Base-by-base conservation (phyloP, 1,140 invertebrate genomes). In the Adoxophyes honmai region DNA sequence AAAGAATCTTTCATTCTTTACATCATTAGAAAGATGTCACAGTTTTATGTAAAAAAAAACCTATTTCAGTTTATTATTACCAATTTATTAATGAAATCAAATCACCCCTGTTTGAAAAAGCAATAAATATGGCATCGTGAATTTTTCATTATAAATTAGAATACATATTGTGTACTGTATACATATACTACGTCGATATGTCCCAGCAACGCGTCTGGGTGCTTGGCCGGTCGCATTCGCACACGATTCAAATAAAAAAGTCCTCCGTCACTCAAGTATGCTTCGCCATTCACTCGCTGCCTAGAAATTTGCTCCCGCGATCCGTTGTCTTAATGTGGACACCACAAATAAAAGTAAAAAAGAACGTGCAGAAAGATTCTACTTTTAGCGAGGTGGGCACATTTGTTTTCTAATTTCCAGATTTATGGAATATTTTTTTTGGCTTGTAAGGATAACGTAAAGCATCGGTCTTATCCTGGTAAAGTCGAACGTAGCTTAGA, bases 161-260 rank as follows among this genome's bases (percentile, higher is more conserved):
- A 6, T 28, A 28, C 21, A n/a, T n/a, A n/a, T n/a, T n/a, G 21
- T 28, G 21, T 28, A 28, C 2, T 3, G n/a, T 34, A 52, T 33
- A 52, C 14, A 21, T 34, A 28, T 14, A 34, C 6, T 44, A 44
- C 11, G 39, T 11, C 51, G 6, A 18, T 52, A 53, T 60, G 60
- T 66, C 64, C 59, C 66, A 66, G 64, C 66, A 54, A 66, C 56
- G 38, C 38, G 62, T 59, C 59, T 63, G 59, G n/a, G 56, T 37
- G 55, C 62, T 62, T 60, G 66, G 73, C 60, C 73, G 62, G 64
- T 73, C 80, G 81, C 85, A 88, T 88, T 86, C 81, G 67, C 70
- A 84, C 85, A 88, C 85, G 85, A 86, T 86, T 88, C 83, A 85
- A 88, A 88, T 88, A 88, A 88, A 88, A 86, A 86, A 86, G 81